Percentiles rank a stretch among this genome's conserved stretches.
These are phyloP conservation scores for Ypsolopha scabrella DNA, from an alignment of 2,888 invertebrate genomes.

Conservation along the genomic window DNA sequence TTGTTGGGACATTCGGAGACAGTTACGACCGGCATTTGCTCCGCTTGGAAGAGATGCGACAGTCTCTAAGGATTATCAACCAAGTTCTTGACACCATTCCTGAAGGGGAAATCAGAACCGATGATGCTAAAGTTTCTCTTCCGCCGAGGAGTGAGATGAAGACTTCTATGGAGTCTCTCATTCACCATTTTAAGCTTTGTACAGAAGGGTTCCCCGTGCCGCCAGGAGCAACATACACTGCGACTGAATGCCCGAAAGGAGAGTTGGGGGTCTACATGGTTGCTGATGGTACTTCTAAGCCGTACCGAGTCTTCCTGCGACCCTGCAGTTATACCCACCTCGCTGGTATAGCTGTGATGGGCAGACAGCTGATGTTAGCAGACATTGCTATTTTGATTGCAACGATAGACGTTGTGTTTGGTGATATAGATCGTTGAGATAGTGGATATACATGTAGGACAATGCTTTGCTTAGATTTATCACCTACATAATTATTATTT, in stretches of 20 bases:
- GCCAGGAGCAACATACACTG: conserved; percentile 84
- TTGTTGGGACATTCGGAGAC: conserved; percentile 85
- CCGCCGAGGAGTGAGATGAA: conserved; percentile 87
- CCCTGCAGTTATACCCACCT: conserved; percentile 72
- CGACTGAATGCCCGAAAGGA: conserved; percentile 86
- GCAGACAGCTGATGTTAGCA: conserved; percentile 76
- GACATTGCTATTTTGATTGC: conserved; percentile 86
- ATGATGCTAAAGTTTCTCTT: conserved; percentile 83
- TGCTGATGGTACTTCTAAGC: conserved; percentile 84
- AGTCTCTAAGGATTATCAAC: conserved; percentile 80
- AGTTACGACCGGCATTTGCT: conserved; percentile 84
- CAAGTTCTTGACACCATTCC: conserved; percentile 91
- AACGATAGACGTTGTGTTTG: conserved; percentile 72
- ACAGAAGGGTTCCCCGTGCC: conserved; percentile 87
- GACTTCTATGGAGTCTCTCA: conserved; percentile 86
- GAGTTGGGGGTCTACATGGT: conserved; percentile 91
- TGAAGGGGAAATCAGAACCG: conserved; percentile 79
- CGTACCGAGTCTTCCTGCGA: conserved; percentile 75
- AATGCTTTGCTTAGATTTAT: too few relatives aligned
- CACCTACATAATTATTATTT: too few relatives aligned
- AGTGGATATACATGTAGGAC: too few relatives aligned
- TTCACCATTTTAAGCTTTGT: conserved; percentile 91
- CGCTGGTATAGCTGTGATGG: conserved; percentile 73
- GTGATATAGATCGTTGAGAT: conserved; percentile 70
- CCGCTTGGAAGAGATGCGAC: conserved; percentile 78